Evolutionary conservation across 2,888 invertebrate species (phyloP), one percentile per base, ranked within the genome.

Genomic region (Eristalis arbustorum): DNA sequence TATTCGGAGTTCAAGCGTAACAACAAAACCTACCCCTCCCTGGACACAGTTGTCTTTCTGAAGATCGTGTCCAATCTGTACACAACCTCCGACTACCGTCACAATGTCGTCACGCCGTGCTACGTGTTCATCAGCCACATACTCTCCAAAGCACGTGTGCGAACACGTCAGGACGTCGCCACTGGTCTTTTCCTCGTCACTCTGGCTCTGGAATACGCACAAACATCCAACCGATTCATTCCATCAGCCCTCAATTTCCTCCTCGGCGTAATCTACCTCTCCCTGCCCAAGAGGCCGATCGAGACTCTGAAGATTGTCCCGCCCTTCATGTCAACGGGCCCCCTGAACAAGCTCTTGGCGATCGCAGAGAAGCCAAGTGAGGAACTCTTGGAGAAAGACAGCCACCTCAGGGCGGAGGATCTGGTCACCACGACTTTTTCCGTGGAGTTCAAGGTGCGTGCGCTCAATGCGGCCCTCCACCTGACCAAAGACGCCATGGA

Each of bases 11-110:
- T 94, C 90, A 94, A 94, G 85, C 94, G 94, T 69, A 94, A 94
- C 64, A 92, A 93, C 1, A 96, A 94, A 90, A 92, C 89, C 75
- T 95, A 95, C 90, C 97, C 97, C 0, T 93, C 94, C 72, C 91
- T 96, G 64, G 95, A 96, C 89, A 95, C 95, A 90, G 91, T 98
- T 56, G 93, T 98, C 88, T 95, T 97, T 90, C 95, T 98, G 83
- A 98, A 98, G 88, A 94, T 97, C 3, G 90, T 92, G n/a, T 95
- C 96, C 8, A 92, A 96, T 61, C 91, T 98, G 73, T 99, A 97
- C 92, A 96, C 98, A 0, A 96, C 98, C 0, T 98, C 98, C 0
- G 98, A 99, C 93, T 97, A 96, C 91, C 94, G 96, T 57, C 98
- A 99, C 94, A 96, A 96, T 0, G 95, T 98, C 3, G 96, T 96